phyloP scores from a whole-genome alignment of 2,113 vertebrate genomes.

The Lamprotornis superbus region DNA sequence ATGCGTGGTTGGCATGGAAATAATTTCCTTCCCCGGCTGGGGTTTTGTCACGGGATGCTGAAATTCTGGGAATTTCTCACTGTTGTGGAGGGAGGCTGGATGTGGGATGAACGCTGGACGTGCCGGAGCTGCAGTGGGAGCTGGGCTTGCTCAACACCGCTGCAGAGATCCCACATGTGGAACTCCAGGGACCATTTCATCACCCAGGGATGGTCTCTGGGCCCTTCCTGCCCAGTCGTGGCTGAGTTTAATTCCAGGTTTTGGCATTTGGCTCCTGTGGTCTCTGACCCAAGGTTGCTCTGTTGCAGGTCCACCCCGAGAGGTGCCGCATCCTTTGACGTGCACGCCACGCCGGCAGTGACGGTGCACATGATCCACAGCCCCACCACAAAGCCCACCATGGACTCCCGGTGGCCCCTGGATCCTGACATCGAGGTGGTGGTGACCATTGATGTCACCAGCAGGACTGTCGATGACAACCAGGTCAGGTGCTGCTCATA shows the following conservation, averaged over 20 bases:
- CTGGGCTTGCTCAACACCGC: background rate
- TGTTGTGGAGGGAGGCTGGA: background rate
- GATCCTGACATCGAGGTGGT: slow-evolving; percentile 46
- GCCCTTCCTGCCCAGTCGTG: background rate
- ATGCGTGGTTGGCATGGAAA: accelerated
- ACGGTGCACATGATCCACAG: slow-evolving; percentile 32
- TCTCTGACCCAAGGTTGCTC: background rate
- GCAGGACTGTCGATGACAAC: slow-evolving; percentile 48
- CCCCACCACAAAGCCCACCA: background rate
- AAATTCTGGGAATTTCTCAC: background rate
- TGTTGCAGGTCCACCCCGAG: slow-evolving; percentile 65
- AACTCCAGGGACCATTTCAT: background rate
- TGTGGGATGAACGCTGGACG: background rate
- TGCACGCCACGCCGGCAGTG: slow-evolving; percentile 53
- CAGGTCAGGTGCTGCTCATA: slow-evolving; percentile 51
- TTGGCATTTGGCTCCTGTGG: background rate
- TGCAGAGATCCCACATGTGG: background rate
- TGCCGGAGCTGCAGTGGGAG: background rate
- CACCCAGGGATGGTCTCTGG: background rate
- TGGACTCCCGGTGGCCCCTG: slow-evolving; percentile 61
- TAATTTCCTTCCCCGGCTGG: accelerated
- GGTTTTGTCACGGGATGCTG: background rate
- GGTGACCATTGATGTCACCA: slow-evolving; percentile 45
- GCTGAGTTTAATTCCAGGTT: background rate
- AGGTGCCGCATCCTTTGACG: slow-evolving; percentile 43